Evolutionary conservation across 1,140 invertebrate genomes (phyloP).

Genomic region (Drosophila triauraria): DNA sequence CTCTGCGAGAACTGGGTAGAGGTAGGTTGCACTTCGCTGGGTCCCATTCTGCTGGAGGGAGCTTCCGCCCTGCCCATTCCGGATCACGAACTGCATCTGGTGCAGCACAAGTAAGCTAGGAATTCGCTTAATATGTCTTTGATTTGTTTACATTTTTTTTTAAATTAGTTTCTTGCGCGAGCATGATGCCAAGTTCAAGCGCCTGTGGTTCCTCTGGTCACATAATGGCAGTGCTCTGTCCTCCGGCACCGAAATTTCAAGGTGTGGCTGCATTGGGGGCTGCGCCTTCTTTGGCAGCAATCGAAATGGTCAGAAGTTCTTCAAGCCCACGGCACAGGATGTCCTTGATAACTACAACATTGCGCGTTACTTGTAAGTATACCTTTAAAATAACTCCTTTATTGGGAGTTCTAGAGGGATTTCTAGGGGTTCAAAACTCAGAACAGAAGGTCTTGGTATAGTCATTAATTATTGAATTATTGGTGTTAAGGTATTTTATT

Average conservation of each 20-base stretch:
- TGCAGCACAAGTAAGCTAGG: constrained; percentile 89
- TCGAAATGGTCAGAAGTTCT: constrained; percentile 93
- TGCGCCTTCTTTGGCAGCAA: constrained; percentile 97
- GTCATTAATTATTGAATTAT: too few relatives aligned
- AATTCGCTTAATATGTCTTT: not conserved
- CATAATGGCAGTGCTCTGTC: constrained; percentile 86
- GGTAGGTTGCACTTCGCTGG: constrained; percentile 95
- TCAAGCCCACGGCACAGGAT: constrained; percentile 93
- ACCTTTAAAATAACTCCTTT: not conserved
- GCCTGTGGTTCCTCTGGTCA: constrained; percentile 98
- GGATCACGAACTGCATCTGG: constrained; percentile 90
- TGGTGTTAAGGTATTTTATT: too few relatives aligned
- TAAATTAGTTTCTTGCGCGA: constrained; percentile 90
- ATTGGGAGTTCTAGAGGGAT: not conserved
- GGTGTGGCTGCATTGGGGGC: constrained; percentile 98
- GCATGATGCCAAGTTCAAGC: constrained; percentile 95
- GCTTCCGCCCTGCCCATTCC: constrained; percentile 92
- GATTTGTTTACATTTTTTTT: not conserved
- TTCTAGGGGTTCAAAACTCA: too few relatives aligned
- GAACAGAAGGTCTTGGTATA: too few relatives aligned
- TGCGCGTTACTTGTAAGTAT: constrained; percentile 89
- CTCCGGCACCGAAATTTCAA: constrained; percentile 83
- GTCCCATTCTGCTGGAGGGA: constrained; percentile 96
- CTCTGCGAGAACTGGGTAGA: constrained; percentile 94
- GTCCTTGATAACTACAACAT: constrained; percentile 93